Conservation (phyloP, 2,113 vertebrate species). For the Dunckerocampus dactyliophorus region DNA sequence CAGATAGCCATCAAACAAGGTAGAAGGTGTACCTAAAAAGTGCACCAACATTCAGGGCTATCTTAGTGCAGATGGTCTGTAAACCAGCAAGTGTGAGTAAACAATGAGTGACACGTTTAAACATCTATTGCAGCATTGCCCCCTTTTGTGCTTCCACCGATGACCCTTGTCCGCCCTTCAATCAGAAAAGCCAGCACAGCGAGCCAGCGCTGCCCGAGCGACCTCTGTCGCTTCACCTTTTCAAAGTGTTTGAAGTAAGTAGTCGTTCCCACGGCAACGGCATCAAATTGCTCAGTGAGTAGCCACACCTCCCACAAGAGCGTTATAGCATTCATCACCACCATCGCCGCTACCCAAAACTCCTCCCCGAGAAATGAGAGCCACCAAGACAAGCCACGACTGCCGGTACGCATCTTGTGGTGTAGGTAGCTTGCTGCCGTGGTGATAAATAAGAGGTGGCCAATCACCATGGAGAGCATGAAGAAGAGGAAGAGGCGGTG, state of each 20-base stretch:
- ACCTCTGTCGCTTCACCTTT: conserved; percentile 23
- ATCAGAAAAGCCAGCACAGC: conserved; percentile 63
- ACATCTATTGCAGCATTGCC: conserved; percentile 53
- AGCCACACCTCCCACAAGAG: conserved; percentile 73
- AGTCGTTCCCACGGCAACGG: conserved; percentile 67
- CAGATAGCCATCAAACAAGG: too few species aligned
- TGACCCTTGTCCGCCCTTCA: conserved; percentile 54
- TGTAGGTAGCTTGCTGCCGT: conserved; percentile 54
- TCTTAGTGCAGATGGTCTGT: not conserved
- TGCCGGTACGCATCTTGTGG: conserved; percentile 16
- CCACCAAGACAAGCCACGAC: conserved; percentile 36
- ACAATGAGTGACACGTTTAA: conserved; percentile 31
- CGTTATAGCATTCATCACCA: conserved; percentile 64
- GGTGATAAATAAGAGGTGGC: conserved; percentile 58
- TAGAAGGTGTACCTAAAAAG: too few species aligned
- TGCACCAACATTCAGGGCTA: not conserved
- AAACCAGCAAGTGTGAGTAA: not conserved
- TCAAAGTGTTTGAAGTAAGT: conserved; percentile 64
- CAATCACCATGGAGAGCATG: conserved; percentile 60
- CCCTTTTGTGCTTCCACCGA: conserved; percentile 17
- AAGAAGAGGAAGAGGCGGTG: conserved; percentile 74
- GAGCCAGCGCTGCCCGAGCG: conserved; percentile 47
- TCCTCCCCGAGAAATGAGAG: conserved; percentile 52
- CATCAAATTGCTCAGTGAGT: conserved; percentile 69
- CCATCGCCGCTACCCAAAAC: conserved; percentile 69